Conservation (phyloP, 2,797 vertebrate species). For the Chrosomus eos region DNA sequence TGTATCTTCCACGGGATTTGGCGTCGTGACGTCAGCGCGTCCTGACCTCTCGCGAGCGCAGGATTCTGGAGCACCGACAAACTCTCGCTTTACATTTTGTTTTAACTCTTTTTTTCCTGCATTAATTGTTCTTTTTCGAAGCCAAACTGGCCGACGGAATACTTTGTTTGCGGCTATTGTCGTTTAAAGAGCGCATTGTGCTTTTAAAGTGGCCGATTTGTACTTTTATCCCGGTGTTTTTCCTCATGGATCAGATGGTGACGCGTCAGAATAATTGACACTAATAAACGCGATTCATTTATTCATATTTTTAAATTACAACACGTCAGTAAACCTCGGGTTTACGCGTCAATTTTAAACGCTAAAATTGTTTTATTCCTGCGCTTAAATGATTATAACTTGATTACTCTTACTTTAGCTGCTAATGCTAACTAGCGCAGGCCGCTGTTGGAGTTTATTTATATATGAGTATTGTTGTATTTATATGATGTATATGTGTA, state of each 20-base stretch:
- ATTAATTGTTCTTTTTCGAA: background rate
- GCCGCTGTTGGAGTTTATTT: slow-evolving; percentile 28
- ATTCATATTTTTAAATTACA: background rate
- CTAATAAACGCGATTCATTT: background rate
- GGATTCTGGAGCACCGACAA: slow-evolving; percentile 60
- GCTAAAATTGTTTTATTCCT: background rate
- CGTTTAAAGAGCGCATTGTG: background rate
- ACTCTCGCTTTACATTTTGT: slow-evolving; percentile 21
- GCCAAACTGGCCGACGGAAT: background rate
- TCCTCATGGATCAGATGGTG: slow-evolving; percentile 46
- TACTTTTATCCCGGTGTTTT: slow-evolving; percentile 43
- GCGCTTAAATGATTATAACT: background rate
- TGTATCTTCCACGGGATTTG: slow-evolving; percentile 3
- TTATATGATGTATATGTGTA: background rate
- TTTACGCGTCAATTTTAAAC: background rate
- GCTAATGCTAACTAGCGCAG: slow-evolving; percentile 45
- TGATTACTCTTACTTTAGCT: slow-evolving; percentile 8
- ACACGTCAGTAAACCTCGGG: background rate
- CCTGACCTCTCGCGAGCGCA: slow-evolving; percentile 60
- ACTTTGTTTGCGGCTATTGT: background rate
- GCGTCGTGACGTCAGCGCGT: slow-evolving; percentile 52
- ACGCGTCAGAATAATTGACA: slow-evolving; percentile 40
- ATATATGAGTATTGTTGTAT: background rate
- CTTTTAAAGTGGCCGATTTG: slow-evolving; percentile 19
- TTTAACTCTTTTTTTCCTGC: background rate